Evolutionary conservation across 2,888 invertebrate species (phyloP), one percentile per base, ranked within the genome.

Genomic region (Phorcus lineatus): DNA sequence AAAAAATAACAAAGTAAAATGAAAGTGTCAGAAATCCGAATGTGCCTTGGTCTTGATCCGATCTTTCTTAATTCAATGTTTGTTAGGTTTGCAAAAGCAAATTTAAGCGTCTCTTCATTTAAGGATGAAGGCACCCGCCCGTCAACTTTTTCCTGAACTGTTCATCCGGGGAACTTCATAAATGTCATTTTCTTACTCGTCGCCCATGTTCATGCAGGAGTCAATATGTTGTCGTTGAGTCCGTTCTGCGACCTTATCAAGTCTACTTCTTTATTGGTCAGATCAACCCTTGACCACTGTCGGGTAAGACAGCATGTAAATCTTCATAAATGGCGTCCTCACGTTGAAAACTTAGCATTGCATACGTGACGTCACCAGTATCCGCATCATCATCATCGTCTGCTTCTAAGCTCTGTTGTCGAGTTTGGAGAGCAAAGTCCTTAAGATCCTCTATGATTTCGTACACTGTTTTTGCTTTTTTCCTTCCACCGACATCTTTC

Each of bases 11-110:
- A n/a, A n/a, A n/a, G n/a, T n/a, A n/a, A n/a, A n/a, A n/a, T n/a
- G n/a, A n/a, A n/a, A n/a, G n/a, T n/a, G n/a, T n/a, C n/a, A n/a
- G n/a, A n/a, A n/a, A n/a, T n/a, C n/a, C n/a, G n/a, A n/a, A n/a
- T n/a, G n/a, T n/a, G n/a, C n/a, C n/a, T n/a, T n/a, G n/a, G n/a
- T n/a, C n/a, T n/a, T n/a, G n/a, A 86, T n/a, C 84, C 83, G 13
- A 89, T 87, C 79, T 87, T 88, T 74, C 86, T 86, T 52, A 84
- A 81, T 36, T 88, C 89, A 9, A 89, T 83, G 40, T 86, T 77
- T 24, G 85, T 85, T 2, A 88, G 81, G 0, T 84, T 86, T 6
- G 81, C 81, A 11, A 89, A 75, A 74, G 84, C 83, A 0, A 86
- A 86, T 40, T 80, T 80, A 11, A 88, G 80, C 11, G 82, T 84